Evolutionary conservation across 2,797 vertebrate genomes (phyloP).

Genomic region (Danio tinwini): DNA sequence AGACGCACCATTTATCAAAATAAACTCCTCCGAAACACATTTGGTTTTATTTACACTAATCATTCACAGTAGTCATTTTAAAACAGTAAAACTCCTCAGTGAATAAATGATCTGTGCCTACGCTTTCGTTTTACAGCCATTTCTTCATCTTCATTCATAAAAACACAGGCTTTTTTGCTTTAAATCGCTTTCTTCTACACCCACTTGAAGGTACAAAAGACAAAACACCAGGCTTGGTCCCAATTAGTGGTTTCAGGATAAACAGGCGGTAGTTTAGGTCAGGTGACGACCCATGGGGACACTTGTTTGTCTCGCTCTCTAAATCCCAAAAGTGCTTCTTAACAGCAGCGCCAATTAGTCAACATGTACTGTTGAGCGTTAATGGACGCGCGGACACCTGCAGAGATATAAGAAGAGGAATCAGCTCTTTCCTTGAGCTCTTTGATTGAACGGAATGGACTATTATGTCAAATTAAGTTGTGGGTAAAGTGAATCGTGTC

Average conservation of each 20-base stretch:
- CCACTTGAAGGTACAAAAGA: not conserved
- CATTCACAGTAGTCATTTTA: conserved; percentile 12
- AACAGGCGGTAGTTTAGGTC: conserved; percentile 65
- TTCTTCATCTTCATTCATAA: conserved; percentile 2
- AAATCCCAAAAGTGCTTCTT: conserved; percentile 61
- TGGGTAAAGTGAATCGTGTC: not conserved
- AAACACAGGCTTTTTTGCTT: not conserved
- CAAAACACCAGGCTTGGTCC: conserved; percentile 37
- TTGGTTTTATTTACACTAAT: conserved; percentile 12
- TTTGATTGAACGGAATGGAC: not conserved
- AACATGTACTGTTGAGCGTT: conserved; percentile 42
- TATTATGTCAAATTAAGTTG: not conserved
- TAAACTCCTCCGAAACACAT: conserved; percentile 13
- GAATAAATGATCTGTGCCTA: not conserved
- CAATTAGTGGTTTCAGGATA: conserved; percentile 66
- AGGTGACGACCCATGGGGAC: conserved; percentile 65
- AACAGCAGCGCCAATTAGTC: conserved; percentile 65
- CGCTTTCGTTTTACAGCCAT: not conserved
- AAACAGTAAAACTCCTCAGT: conserved; percentile 23
- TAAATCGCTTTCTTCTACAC: conserved; percentile 3
- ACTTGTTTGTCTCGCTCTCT: conserved; percentile 69
- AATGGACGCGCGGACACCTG: conserved; percentile 46
- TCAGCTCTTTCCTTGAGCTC: not conserved
- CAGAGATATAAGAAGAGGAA: conserved; percentile 43
- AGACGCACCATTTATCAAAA: conserved; percentile 11